These are phyloP conservation scores for Sus scrofa DNA, from an alignment of 2,113 vertebrate species.

Conservation along the genomic window T2T-Sscrofa CM000820.6:3752001-3752500, in stretches of 20 bases:
- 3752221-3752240: no score
- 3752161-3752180: no score
- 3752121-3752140: neutral
- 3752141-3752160: no score
- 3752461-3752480: neutral
- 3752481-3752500: neutral
- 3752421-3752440: neutral
- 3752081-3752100: neutral
- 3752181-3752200: no score
- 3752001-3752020: neutral
- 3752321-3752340: no score
- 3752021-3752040: neutral
- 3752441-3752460: slow-evolving; percentile 8
- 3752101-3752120: neutral
- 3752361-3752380: no score
- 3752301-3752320: no score
- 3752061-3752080: neutral
- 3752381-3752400: neutral
- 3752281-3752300: no score
- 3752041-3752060: neutral
- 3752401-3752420: neutral
- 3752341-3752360: no score
- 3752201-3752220: no score
- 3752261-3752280: no score
- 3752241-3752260: no score